Evolutionary conservation across 2,888 invertebrate genomes (phyloP), one percentile per base, ranked within the genome.

Genomic region (Halictus quadricinctus): DNA sequence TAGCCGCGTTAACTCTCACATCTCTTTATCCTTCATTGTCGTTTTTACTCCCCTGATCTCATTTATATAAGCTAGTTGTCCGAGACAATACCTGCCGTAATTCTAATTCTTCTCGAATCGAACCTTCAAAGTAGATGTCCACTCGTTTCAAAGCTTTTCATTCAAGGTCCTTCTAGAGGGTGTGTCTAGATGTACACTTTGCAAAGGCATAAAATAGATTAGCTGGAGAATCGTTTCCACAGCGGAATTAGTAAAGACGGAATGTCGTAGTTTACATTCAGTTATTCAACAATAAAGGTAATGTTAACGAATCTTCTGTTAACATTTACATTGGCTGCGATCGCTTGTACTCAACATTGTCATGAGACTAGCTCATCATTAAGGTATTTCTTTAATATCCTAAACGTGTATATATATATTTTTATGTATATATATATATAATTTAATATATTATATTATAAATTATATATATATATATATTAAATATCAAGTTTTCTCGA

Each of bases 301-400:
- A 87, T 84, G 85, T 88, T 86, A 89, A 89, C 89, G 80, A 80
- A 70, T 76, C 84, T 41, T 66, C 29, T 82, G 84, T 87, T 88
- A 88, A 88, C 86, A 80, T 77, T 25, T 75, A 81, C 78, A 78
- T 89, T 88, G 75, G 88, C 89, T 91, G 90, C 88, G 79, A 89
- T 92, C 89, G 88, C 92, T 94, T 94, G 93, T 94, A 93, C 93
- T 94, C 91, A 88, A 93, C 90, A 92, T 91, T 90, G 80, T 91
- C 89, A 79, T 90, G 92, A 93, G 93, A 91, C 92, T 92, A 92
- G 92, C 93, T 93, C 92, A 90, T 92, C 87, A 91, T 90, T 83
- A 88, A 88, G 83, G 86, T 88, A 89, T 89, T 81, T 83, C 69
- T 80, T 83, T 60, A 87, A 90, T 87, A 76, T 83, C 78, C 80